phyloP scores from a whole-genome alignment of 2,113 vertebrate genomes.

The Procavia capensis region DNA sequence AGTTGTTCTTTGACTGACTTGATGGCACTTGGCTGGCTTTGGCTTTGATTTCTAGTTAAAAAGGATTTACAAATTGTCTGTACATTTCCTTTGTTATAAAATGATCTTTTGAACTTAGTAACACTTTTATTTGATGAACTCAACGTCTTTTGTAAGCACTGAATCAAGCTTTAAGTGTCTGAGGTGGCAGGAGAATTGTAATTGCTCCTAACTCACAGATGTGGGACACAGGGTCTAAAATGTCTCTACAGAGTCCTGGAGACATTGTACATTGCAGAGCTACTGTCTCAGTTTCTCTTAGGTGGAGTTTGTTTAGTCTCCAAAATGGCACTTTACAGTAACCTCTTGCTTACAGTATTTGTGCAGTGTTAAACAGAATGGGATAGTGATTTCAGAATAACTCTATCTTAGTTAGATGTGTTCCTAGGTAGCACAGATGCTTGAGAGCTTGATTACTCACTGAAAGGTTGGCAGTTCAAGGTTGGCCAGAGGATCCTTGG shows the following conservation, averaged over 20 bases:
- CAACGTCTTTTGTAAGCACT: background rate
- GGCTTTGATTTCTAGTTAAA: conserved; percentile 49
- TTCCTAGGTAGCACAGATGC: background rate
- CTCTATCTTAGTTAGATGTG: background rate
- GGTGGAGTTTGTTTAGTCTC: background rate
- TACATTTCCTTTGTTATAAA: conserved; percentile 56
- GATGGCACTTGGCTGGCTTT: too few species aligned
- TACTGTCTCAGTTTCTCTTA: background rate
- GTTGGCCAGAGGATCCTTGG: background rate
- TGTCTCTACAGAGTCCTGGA: background rate
- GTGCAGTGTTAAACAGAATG: background rate
- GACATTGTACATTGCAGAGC: background rate
- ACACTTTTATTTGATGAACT: conserved; percentile 40
- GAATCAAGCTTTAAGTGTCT: background rate
- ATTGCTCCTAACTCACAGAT: conserved; percentile 7
- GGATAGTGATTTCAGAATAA: background rate
- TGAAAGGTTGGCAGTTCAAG: background rate
- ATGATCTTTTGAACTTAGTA: conserved; percentile 28
- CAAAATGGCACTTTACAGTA: background rate
- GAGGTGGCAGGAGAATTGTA: background rate
- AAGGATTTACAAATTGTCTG: conserved; percentile 50
- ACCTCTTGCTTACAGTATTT: background rate
- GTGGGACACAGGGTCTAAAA: background rate
- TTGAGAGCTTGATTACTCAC: background rate
- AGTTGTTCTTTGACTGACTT: conserved; percentile 42